Evolutionary conservation across 2,888 invertebrate species (phyloP), one percentile per base, ranked within the genome.

Genomic region (Catocala nupta): DNA sequence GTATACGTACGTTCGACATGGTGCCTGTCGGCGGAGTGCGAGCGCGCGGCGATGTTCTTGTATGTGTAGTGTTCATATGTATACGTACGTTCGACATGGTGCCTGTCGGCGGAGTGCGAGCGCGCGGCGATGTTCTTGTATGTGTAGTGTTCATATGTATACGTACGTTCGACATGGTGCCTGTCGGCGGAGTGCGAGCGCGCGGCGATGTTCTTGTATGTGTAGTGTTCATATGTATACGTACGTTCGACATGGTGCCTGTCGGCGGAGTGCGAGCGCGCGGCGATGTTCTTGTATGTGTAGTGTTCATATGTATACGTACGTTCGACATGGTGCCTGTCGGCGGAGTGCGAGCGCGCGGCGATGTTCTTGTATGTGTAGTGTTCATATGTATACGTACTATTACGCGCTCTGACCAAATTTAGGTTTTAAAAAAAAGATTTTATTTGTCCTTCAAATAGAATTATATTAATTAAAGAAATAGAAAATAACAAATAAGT

Each of bases 161-260:
- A n/a, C 16, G 12, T 9, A 48, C 13, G 9, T 25, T 39, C 95
- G 0, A 83, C 81, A 48, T 94, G 88, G 68, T 95, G 95, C 33
- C 96, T 77, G 73, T 96, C 96, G 0, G 96, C 95, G 73, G 95
- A 95, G 80, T 96, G 96, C 12, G 95, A 95, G n/a, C 96, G 75
- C 5, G 95, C 90, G 11, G 94, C 94, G 53, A 94, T 92, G 53
- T 93, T 90, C 65, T 94, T 88, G 36, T 16, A 16, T 25, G 25
- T 25, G 25, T 25, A 3, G 25, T 25, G 25, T 25, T 25, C 3
- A 25, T 3, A 25, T 25, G 34, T 7, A 2, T 48, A n/a, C 16
- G 12, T 9, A 48, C 13, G 9, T 25, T 39, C 95, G 0, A 83
- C 81, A 48, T 94, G 88, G 68, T 95, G 95, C 33, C 96, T 77